phyloP scores from a whole-genome alignment of 2,113 vertebrate genomes.

The Vireo altiloquus region DNA sequence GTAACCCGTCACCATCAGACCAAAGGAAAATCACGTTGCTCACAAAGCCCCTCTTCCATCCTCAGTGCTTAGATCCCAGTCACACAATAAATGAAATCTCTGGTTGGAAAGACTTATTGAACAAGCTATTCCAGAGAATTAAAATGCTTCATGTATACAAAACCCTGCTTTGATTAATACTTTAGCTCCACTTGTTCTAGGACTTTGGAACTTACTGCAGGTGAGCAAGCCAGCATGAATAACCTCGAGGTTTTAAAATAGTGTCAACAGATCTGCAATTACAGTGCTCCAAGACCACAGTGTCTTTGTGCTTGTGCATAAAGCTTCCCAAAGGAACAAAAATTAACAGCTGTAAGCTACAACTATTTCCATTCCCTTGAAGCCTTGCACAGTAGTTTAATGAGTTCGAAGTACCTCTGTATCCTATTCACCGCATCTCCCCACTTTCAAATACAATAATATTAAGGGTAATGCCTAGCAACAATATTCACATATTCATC shows the following conservation, averaged over 20 bases:
- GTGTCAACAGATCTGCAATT: slow-evolving; percentile 40
- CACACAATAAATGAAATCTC: background rate
- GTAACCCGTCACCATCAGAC: background rate
- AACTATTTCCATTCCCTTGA: slow-evolving; percentile 12
- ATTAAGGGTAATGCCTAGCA: slow-evolving; percentile 42
- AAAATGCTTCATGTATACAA: background rate
- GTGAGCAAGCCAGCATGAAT: slow-evolving; percentile 18
- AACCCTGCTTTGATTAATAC: background rate
- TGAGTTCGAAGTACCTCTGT: slow-evolving; percentile 24
- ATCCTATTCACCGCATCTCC: background rate
- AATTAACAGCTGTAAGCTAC: slow-evolving; percentile 35
- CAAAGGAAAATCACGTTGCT: background rate
- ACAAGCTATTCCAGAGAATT: background rate
- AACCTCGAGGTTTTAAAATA: background rate
- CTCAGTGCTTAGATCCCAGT: background rate
- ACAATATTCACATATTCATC: slow-evolving; percentile 46
- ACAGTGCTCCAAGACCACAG: slow-evolving; percentile 18
- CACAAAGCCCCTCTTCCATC: background rate
- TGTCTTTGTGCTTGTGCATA: slow-evolving; percentile 48
- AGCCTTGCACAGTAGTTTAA: slow-evolving; percentile 33
- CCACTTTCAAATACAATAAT: background rate
- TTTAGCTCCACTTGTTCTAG: background rate
- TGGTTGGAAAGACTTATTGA: background rate
- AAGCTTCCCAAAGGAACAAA: slow-evolving; percentile 22
- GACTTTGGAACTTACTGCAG: slow-evolving; percentile 21